These are phyloP conservation scores for Branchipolynoe longqiensis DNA, from an alignment of 2,888 invertebrate genomes.

Conservation along the genomic window DNA sequence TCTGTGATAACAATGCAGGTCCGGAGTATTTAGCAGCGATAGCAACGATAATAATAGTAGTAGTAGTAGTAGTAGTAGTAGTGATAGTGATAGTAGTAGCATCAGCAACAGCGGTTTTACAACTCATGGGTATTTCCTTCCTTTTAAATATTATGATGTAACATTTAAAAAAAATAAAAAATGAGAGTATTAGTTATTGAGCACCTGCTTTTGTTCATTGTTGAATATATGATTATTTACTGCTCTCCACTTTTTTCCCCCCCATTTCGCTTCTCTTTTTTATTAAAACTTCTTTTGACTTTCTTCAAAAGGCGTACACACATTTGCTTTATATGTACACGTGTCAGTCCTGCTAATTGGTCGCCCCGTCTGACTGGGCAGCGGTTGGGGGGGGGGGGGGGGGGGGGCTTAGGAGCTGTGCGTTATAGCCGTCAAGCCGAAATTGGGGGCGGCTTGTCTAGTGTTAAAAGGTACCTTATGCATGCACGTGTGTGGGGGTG, in stretches of 20 bases:
- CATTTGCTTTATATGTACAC: background rate
- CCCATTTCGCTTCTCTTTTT: background rate
- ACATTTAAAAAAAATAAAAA: too few relatives aligned
- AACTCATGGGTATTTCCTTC: constrained; percentile 26
- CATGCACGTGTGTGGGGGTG: too few relatives aligned
- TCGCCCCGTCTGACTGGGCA: background rate
- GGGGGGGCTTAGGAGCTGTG: too few relatives aligned
- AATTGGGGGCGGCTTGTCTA: too few relatives aligned
- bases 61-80: constrained; percentile 7
- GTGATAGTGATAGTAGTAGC: background rate
- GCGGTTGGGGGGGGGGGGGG: too few relatives aligned
- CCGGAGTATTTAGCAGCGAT: background rate
- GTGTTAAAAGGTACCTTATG: too few relatives aligned
- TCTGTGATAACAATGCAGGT: constrained; percentile 20
- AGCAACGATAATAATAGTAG: background rate
- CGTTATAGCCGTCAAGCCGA: too few relatives aligned
- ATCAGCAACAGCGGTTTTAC: constrained; percentile 25
- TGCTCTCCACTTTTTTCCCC: too few relatives aligned
- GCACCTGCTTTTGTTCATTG: constrained; percentile 15
- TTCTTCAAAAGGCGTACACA: background rate
- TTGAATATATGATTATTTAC: too few relatives aligned
- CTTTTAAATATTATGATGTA: too few relatives aligned
- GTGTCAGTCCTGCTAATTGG: background rate
- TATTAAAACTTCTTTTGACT: background rate
- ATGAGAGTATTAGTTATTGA: background rate